Conservation (phyloP, 2,113 vertebrate genomes). For the Corythaeola cristata region DNA sequence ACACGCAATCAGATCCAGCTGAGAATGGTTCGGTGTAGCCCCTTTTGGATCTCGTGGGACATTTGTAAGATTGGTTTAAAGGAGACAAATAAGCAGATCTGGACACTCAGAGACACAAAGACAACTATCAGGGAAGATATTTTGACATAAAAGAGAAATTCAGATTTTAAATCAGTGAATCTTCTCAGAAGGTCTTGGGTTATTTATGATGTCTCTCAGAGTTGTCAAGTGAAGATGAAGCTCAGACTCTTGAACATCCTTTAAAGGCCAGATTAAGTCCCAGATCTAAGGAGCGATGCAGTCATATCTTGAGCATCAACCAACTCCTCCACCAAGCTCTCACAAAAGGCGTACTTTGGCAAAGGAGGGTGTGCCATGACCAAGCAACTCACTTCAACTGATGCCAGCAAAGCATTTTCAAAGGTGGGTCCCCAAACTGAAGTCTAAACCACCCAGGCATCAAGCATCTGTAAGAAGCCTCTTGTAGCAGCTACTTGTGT, state of each 20-base stretch:
- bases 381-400: neutral
- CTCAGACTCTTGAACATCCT: neutral
- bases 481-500: neutral
- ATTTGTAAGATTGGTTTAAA: neutral
- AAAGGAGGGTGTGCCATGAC: neutral
- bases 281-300: neutral
- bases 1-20: neutral
- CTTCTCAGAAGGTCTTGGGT: neutral
- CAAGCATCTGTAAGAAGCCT: neutral
- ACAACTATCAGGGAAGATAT: neutral
- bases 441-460: neutral
- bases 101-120: neutral
- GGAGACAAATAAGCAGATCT: neutral
- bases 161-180: neutral
- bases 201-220: neutral
- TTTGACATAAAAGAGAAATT: neutral
- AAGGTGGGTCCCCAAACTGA: neutral
- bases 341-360: neutral
- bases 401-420: neutral
- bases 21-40: neutral
- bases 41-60: neutral
- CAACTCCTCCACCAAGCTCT: neutral
- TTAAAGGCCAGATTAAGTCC: neutral
- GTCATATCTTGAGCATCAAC: neutral
- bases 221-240: neutral